phyloP scores from a whole-genome alignment of 2,888 invertebrate genomes.

The Cheiracanthium punctorium region DNA sequence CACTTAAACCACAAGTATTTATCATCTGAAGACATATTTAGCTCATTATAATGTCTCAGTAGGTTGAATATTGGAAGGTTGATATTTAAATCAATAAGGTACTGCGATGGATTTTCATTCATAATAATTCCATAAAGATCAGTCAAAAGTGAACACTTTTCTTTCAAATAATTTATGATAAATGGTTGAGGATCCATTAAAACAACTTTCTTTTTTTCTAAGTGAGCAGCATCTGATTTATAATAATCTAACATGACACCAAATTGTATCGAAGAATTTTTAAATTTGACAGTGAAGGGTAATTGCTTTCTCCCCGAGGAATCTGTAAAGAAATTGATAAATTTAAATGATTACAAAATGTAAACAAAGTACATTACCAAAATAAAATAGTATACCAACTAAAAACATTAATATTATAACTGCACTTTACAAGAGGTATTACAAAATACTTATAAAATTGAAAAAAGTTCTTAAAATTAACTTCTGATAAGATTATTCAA shows the following conservation, averaged over 20 bases:
- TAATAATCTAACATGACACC: constrained; percentile 41
- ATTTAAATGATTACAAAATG: no score
- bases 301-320: constrained; percentile 43
- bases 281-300: constrained; percentile 39
- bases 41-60: constrained; percentile 28
- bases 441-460: no score
- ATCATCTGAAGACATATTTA: neutral
- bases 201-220: neutral
- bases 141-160: constrained; percentile 51
- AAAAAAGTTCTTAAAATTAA: no score
- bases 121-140: constrained; percentile 51
- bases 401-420: no score
- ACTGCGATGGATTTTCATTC: neutral
- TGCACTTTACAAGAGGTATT: no score
- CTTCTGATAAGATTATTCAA: no score
- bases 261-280: neutral
- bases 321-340: no score
- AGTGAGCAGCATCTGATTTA: neutral
- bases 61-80: constrained; percentile 32
- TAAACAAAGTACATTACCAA: no score
- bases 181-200: constrained; percentile 34
- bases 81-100: neutral
- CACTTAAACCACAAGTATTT: constrained; percentile 41
- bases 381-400: no score
- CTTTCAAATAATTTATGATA: constrained; percentile 45